Conservation (phyloP, 2,888 invertebrate species). For the Zaprionus bogoriensis region DNA sequence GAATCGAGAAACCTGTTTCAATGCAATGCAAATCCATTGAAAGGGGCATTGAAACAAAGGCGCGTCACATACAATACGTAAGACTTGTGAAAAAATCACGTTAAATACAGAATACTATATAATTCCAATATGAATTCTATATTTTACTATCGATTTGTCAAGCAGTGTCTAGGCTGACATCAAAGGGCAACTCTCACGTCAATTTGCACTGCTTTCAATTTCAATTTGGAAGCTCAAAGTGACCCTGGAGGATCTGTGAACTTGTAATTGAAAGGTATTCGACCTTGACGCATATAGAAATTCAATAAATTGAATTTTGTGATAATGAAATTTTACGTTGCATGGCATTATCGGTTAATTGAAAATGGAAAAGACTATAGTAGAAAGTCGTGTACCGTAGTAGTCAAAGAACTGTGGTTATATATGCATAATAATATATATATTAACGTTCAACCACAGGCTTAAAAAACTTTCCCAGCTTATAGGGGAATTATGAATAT, state of each 20-base stretch:
- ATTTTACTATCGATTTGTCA: background rate
- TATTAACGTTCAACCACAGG: too few species aligned
- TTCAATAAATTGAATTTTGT: too few species aligned
- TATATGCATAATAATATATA: too few species aligned
- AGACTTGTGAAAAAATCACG: background rate
- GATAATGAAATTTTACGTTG: too few species aligned
- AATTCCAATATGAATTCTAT: background rate
- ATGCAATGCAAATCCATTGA: conserved; percentile 48
- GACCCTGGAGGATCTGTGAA: background rate
- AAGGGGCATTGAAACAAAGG: background rate
- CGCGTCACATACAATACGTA: background rate
- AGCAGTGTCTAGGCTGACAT: background rate
- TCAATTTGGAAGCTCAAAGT: background rate
- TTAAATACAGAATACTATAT: background rate
- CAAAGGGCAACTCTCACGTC: background rate
- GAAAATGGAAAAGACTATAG: too few species aligned
- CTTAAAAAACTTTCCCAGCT: too few species aligned
- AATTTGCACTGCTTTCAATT: background rate
- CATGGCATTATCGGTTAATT: too few species aligned
- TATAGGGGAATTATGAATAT: too few species aligned
- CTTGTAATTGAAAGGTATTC: background rate
- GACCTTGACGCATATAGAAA: background rate
- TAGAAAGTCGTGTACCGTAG: too few species aligned
- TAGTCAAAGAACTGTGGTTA: too few species aligned
- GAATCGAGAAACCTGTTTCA: conserved; percentile 55